phyloP scores from a whole-genome alignment of 2,888 invertebrate genomes.

The Lampropteryx suffumata region DNA sequence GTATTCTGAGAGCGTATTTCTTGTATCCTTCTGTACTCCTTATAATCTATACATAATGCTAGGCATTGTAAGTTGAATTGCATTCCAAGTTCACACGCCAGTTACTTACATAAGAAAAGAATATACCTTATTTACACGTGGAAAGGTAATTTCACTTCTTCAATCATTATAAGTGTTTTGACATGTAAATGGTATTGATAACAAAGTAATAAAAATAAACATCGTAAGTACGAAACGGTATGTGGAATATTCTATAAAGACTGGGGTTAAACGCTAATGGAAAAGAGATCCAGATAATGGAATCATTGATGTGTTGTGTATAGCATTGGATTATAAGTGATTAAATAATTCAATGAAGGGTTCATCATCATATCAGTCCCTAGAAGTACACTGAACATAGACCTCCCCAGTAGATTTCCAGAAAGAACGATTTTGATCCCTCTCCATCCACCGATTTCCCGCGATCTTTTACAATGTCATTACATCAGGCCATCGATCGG shows the following conservation, averaged over 20 bases:
- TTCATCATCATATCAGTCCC: no score
- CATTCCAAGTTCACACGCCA: neutral
- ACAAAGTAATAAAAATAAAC: neutral
- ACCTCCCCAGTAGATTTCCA: no score
- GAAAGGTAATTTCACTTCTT: neutral
- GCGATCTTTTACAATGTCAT: no score
- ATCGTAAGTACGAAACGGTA: neutral
- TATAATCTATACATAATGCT: no score
- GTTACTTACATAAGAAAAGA: neutral
- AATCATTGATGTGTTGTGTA: constrained; percentile 1
- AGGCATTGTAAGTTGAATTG: neutral
- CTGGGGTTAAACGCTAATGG: constrained; percentile 5
- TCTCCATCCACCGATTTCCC: no score
- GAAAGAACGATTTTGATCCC: no score
- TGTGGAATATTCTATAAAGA: neutral
- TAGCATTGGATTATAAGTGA: constrained; percentile 1
- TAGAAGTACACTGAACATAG: no score
- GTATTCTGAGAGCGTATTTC: no score
- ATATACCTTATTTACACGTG: constrained; percentile 7
- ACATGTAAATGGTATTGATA: neutral
- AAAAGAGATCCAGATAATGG: constrained; percentile 8
- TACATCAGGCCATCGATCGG: no score
- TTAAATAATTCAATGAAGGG: neutral
- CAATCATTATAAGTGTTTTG: neutral
- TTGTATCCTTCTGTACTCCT: no score